Evolutionary conservation across 2,888 invertebrate genomes (phyloP).

Genomic region (Drosophila subquinaria): DNA sequence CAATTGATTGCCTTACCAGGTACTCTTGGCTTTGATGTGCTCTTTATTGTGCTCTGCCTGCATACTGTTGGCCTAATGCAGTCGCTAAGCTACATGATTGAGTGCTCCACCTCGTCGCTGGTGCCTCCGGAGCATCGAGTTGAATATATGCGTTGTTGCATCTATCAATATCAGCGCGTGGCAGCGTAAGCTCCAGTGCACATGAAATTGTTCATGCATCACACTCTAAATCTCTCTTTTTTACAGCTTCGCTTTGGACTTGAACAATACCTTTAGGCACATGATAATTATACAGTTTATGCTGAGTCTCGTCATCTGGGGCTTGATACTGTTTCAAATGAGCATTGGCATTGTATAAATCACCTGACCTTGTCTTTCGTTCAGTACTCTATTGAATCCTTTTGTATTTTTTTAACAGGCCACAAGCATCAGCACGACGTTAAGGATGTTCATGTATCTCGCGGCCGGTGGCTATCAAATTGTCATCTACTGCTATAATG

Average conservation of each 20-base stretch:
- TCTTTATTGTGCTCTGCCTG: conserved; percentile 76
- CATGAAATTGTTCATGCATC: no score
- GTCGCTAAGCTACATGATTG: conserved; percentile 67
- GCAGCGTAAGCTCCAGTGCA: conserved; percentile 50
- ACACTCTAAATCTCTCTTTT: not conserved
- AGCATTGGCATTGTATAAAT: conserved; percentile 73
- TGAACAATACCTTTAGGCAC: conserved; percentile 73
- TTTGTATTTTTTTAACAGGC: conserved; percentile 42
- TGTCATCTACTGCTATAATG: conserved; percentile 80
- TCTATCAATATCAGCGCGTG: conserved; percentile 75
- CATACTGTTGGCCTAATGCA: conserved; percentile 75
- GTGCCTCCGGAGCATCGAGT: conserved; percentile 72
- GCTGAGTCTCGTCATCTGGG: conserved; percentile 74
- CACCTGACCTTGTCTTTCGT: not conserved
- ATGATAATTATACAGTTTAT: conserved; percentile 78
- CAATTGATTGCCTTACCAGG: conserved; percentile 52
- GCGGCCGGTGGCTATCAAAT: conserved; percentile 74
- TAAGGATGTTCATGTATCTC: conserved; percentile 82
- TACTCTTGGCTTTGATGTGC: conserved; percentile 78
- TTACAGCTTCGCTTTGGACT: conserved; percentile 66
- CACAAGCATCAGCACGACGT: conserved; percentile 47
- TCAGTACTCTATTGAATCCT: not conserved
- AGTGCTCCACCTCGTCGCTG: conserved; percentile 66
- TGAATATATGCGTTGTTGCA: conserved; percentile 75
- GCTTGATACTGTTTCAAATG: conserved; percentile 75